A percentile compares a stretch with the other conserved stretches of the same genome.
Conservation (phyloP, 2,888 invertebrate species). For the Noctua pronuba region DNA sequence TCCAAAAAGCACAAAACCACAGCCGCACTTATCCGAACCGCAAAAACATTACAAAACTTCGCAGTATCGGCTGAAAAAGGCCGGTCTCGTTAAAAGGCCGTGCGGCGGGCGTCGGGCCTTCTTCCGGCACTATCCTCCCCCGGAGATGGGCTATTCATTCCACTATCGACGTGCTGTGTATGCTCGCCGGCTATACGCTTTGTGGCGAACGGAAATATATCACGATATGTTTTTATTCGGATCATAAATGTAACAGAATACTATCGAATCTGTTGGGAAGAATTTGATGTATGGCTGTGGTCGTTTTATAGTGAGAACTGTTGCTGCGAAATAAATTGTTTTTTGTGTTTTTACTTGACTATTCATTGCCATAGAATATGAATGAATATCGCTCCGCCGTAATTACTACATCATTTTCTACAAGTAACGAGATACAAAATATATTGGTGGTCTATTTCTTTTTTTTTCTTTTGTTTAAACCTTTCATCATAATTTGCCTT, state of each 20-base stretch:
- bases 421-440: background rate
- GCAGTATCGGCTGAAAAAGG: constrained; percentile 71
- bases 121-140: constrained; percentile 81
- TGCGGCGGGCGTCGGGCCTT: constrained; percentile 68
- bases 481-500: too few relatives aligned
- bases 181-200: constrained; percentile 65
- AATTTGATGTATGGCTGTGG: constrained; percentile 45
- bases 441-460: background rate
- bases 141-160: constrained; percentile 86
- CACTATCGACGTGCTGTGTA: constrained; percentile 75
- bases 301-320: constrained; percentile 17
- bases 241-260: constrained; percentile 57
- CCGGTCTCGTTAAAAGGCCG: constrained; percentile 79
- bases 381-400: background rate
- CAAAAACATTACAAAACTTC: constrained; percentile 65
- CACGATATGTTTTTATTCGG: constrained; percentile 65
- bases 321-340: constrained; percentile 15
- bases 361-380: background rate
- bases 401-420: background rate
- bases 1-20: constrained; percentile 51
- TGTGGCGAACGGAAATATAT: constrained; percentile 66
- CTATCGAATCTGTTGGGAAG: constrained; percentile 45
- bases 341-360: constrained; percentile 6
- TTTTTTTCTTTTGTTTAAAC: background rate
- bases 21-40: constrained; percentile 59